Evolutionary conservation across 2,113 vertebrate species (phyloP).

Genomic region (Ameiurus melas): DNA sequence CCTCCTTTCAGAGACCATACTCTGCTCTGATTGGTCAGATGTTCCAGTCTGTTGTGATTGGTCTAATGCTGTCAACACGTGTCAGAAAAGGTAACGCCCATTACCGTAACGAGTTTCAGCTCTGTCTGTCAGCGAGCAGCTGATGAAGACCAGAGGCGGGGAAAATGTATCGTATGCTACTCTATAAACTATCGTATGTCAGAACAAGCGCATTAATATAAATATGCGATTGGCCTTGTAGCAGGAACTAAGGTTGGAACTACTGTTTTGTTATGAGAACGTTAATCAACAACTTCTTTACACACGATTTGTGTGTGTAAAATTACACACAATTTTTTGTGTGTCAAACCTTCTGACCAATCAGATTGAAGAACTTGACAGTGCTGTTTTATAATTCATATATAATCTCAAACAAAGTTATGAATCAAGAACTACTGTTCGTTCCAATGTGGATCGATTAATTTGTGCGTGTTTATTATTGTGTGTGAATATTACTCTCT

Average conservation of each 20-base stretch:
- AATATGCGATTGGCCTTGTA: background rate
- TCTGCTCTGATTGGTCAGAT: too few relatives aligned
- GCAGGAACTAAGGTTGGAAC: background rate
- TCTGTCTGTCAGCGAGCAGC: too few relatives aligned
- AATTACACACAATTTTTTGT: too few relatives aligned
- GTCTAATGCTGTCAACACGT: too few relatives aligned
- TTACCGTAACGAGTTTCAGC: too few relatives aligned
- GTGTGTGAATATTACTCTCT: slow-evolving; percentile 76
- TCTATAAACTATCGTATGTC: background rate
- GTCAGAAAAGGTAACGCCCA: too few relatives aligned
- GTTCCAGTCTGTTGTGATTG: too few relatives aligned
- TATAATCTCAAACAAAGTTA: background rate
- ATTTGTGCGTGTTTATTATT: background rate
- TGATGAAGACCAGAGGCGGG: too few relatives aligned
- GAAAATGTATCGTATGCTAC: background rate
- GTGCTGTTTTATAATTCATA: background rate
- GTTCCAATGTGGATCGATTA: background rate
- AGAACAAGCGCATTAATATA: background rate
- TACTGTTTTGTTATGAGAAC: background rate
- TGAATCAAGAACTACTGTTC: background rate
- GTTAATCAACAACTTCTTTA: background rate
- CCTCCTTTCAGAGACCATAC: too few relatives aligned
- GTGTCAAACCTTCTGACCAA: background rate
- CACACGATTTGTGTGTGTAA: too few relatives aligned
- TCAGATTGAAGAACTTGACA: background rate